Percentiles rank a stretch among this genome's conserved stretches.
phyloP scores from a whole-genome alignment of 1,140 invertebrate species.

The Calephelis nemesis region DNA sequence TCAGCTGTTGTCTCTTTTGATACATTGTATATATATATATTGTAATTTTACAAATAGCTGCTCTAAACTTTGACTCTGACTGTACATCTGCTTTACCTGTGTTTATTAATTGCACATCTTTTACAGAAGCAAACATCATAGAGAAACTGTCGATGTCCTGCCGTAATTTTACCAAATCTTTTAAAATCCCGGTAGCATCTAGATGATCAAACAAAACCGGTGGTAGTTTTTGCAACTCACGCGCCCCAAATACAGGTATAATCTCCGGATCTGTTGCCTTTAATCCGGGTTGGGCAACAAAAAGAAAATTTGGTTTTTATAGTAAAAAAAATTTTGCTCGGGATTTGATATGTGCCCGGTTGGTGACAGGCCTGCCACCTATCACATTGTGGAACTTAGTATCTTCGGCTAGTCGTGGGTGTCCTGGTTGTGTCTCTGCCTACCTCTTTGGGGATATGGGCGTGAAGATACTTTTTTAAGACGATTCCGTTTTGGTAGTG shows the following conservation, averaged over 20 bases:
- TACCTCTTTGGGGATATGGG: no score
- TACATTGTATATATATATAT: constrained; percentile 31
- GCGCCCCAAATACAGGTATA: constrained; percentile 30
- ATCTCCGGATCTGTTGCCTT: constrained; percentile 29
- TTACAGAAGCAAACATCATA: constrained; percentile 25
- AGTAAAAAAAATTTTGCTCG: no score
- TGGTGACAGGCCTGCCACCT: no score
- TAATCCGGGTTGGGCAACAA: no score
- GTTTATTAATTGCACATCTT: constrained; percentile 24
- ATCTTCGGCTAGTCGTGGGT: no score
- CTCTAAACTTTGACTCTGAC: constrained; percentile 25
- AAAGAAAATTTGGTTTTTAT: no score
- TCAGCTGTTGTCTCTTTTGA: constrained; percentile 19
- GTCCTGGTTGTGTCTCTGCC: no score
- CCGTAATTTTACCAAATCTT: constrained; percentile 27
- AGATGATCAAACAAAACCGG: constrained; percentile 31
- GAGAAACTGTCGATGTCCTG: constrained; percentile 26
- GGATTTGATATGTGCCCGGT: no score
- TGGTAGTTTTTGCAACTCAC: constrained; percentile 27
- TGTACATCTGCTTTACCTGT: constrained; percentile 10
- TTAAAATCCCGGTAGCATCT: constrained; percentile 31
- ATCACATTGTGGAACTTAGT: no score
- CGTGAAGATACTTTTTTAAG: no score
- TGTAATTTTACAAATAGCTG: constrained; percentile 22
- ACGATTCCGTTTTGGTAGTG: no score